Percentiles rank a stretch among this genome's conserved stretches.
Evolutionary conservation across 1,140 invertebrate species (phyloP).

Genomic region (Aleiodes sp.): DNA sequence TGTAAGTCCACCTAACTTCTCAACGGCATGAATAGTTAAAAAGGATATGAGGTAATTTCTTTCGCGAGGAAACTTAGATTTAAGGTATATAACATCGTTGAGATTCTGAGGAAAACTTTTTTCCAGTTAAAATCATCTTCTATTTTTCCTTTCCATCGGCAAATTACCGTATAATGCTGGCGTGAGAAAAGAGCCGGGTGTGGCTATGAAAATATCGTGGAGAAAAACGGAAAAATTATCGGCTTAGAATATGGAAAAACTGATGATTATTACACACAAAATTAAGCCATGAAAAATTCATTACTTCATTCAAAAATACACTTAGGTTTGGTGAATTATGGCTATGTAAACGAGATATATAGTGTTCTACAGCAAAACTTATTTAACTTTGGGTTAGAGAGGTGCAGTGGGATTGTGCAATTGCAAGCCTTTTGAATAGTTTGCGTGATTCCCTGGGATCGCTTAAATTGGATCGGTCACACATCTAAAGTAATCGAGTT

Average conservation of each 20-base stretch:
- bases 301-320: not conserved
- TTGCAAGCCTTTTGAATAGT: conserved; percentile 27
- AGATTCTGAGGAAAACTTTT: not conserved
- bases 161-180: too few relatives aligned
- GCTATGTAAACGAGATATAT: conserved; percentile 25
- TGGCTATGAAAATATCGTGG: too few relatives aligned
- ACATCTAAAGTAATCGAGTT: conserved; percentile 31
- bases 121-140: too few relatives aligned
- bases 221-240: too few relatives aligned
- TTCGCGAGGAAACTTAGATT: not conserved
- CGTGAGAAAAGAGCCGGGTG: too few relatives aligned
- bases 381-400: conserved; percentile 25
- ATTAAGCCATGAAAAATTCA: too few relatives aligned
- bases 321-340: not conserved
- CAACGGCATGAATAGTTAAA: conserved; percentile 16
- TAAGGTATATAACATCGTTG: not conserved
- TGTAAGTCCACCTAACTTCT: conserved; percentile 1
- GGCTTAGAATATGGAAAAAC: too few relatives aligned
- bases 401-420: conserved; percentile 16
- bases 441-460: conserved; percentile 17
- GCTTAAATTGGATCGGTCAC: conserved; percentile 35
- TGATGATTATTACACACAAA: too few relatives aligned
- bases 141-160: conserved; percentile 3
- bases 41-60: not conserved
- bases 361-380: conserved; percentile 19